These are phyloP conservation scores for Drosophila anomalata DNA, from an alignment of 2,888 invertebrate species.

Conservation along the genomic window DNA sequence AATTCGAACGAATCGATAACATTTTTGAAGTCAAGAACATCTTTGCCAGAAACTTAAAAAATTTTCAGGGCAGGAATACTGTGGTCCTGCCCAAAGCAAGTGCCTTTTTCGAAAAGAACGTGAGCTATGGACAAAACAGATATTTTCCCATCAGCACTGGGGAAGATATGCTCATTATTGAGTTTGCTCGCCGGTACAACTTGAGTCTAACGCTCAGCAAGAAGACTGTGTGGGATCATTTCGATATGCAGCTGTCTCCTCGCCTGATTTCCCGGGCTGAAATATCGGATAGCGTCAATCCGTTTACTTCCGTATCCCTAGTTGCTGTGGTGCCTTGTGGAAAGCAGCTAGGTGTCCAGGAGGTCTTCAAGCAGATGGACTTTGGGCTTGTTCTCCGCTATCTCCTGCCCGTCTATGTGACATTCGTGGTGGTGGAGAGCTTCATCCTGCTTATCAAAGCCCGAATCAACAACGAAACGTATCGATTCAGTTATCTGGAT, in stretches of 20 bases:
- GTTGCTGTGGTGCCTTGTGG: constrained; percentile 47
- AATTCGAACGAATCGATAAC: background rate
- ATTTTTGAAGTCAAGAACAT: background rate
- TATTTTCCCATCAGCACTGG: background rate
- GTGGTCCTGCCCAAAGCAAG: background rate
- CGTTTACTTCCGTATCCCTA: background rate
- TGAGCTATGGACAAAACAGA: background rate
- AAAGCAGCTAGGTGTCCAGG: constrained; percentile 6
- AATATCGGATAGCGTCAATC: background rate
- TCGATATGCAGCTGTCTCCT: background rate
- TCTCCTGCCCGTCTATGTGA: constrained; percentile 34
- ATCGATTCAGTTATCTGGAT: constrained; percentile 1
- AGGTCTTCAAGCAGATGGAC: constrained; percentile 14
- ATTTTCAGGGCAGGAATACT: background rate
- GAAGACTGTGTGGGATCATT: background rate
- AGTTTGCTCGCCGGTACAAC: background rate
- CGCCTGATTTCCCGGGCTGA: background rate
- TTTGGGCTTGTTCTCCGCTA: constrained; percentile 1
- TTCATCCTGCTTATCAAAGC: constrained; percentile 3
- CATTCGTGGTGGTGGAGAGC: constrained; percentile 29
- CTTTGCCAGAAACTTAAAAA: background rate
- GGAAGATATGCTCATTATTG: background rate
- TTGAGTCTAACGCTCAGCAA: background rate
- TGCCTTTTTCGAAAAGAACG: background rate
- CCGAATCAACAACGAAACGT: background rate